Base-by-base conservation (phyloP, 35 echinoderm and acorn worm genomes). In the Chiridota heheva region DNA sequence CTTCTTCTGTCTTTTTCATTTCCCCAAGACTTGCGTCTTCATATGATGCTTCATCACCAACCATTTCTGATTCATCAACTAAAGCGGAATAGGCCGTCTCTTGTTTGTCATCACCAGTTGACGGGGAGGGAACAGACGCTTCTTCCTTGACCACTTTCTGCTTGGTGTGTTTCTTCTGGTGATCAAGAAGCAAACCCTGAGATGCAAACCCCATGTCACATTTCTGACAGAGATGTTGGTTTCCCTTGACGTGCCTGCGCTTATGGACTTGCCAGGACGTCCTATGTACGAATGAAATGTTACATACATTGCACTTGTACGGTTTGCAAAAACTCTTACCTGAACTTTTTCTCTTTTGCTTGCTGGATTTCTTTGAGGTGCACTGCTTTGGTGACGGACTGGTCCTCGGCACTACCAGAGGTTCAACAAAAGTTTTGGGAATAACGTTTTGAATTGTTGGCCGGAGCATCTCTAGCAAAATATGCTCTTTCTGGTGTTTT, bases 241-340 rank as follows among this genome's bases (percentile, higher is more conserved):
- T 62, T 30, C 58, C 75, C 34, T 78, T 78, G 17, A 43, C 62
- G 55, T 78, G 75, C n/a, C 36, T 78, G 0, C 75, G 33, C 36
- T 78, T 78, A 37, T 78, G 75, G 51, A 78, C 62, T 27, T 78
- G 75, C 75, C 75, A 78, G 3, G 75, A 40, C 20, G 75, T 78
- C 40, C 75, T 49, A 29, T 78, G 75, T 15, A 38, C 62, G 75
- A 78, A 78, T 42, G 75, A 60, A 49, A 78, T 78, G 28, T 60
- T 60, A 61, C 75, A 78, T 42, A 78, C 75, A 78, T 78, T 78
- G 75, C 75, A 78, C 75, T 58, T 30, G 53, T 43, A 78, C 31
- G 56, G 70, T 74, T 51, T 74, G 27, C 40, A 36, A 3, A 37
- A 60, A 13, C 51, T 34, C 24, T 33, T 40, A 35, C 62, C 55